phyloP scores from a whole-genome alignment of 92 coral and sea anemone species.

The Zoanthus sociatus region DNA sequence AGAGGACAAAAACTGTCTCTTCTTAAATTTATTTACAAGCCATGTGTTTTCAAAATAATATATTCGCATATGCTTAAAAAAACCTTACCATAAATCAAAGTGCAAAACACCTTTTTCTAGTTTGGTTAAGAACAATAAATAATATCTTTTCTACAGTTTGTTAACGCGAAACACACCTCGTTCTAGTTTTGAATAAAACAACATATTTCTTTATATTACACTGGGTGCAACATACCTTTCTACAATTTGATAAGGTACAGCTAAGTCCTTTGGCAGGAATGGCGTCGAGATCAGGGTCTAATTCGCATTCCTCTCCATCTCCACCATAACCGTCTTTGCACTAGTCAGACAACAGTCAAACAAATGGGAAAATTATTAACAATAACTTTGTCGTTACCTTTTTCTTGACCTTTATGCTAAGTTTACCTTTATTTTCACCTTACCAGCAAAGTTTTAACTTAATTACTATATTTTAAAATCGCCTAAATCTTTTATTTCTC shows the following conservation, averaged over 20 bases:
- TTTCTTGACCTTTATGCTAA: too few species aligned
- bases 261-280: conserved; percentile 90
- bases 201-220: not conserved
- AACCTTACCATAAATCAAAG: not conserved
- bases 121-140: conserved; percentile 6
- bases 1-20: too few species aligned
- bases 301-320: conserved; percentile 86
- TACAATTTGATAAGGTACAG: conserved; percentile 83
- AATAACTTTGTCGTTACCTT: too few species aligned
- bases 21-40: too few species aligned
- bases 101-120: not conserved
- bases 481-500: too few species aligned
- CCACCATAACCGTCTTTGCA: conserved; percentile 96
- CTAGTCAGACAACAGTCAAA: conserved; percentile 47
- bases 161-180: conserved; percentile 29
- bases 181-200: not conserved
- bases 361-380: not conserved
- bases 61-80: too few species aligned
- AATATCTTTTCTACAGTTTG: conserved; percentile 73
- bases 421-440: too few species aligned
- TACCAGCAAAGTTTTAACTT: too few species aligned
- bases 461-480: too few species aligned
- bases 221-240: conserved; percentile 60
- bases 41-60: too few species aligned
- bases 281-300: conserved; percentile 91